These are phyloP conservation scores for Nematostella vectensis DNA, from an alignment of 92 coral and sea anemone species.

Conservation along the genomic window DNA sequence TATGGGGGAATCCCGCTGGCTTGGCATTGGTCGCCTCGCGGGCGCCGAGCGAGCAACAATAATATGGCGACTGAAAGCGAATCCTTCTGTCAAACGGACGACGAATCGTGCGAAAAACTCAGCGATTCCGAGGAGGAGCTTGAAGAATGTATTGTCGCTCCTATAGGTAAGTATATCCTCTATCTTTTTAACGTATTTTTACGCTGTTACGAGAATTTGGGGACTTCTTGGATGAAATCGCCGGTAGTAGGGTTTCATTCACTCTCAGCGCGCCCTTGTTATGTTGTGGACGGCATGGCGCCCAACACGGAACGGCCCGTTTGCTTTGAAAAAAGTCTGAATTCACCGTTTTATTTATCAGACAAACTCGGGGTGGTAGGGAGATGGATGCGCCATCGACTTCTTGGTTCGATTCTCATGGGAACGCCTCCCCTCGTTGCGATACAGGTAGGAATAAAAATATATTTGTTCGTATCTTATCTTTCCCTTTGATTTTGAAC, in stretches of 20 bases:
- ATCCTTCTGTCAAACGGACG: slow-evolving; percentile 40
- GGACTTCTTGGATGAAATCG: slow-evolving; percentile 4
- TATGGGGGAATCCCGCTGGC: slow-evolving; percentile 5
- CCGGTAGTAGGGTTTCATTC: slow-evolving; percentile 13
- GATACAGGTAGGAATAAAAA: slow-evolving; percentile 85
- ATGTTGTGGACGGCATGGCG: slow-evolving; percentile 3
- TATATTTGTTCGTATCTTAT: background rate
- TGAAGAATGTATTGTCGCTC: slow-evolving; percentile 80
- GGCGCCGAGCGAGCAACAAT: slow-evolving; percentile 13
- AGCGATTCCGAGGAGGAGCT: slow-evolving; percentile 62
- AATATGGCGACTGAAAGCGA: slow-evolving; percentile 70
- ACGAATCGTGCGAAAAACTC: slow-evolving; percentile 69
- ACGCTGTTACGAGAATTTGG: background rate
- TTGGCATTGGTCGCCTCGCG: slow-evolving; percentile 1
- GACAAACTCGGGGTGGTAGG: slow-evolving; percentile 94
- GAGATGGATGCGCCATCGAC: slow-evolving; percentile 97
- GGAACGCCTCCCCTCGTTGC: slow-evolving; percentile 97
- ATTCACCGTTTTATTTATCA: slow-evolving; percentile 17
- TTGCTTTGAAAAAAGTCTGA: too few species aligned
- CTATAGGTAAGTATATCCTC: slow-evolving; percentile 62
- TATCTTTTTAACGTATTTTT: background rate
- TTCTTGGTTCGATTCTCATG: slow-evolving; percentile 74
- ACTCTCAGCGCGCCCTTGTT: too few species aligned
- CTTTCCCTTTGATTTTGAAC: too few species aligned
- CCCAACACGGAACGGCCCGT: too few species aligned